These are phyloP conservation scores for Pachymerium ferrugineum DNA, from an alignment of 2,888 invertebrate genomes.

Conservation along the genomic window DNA sequence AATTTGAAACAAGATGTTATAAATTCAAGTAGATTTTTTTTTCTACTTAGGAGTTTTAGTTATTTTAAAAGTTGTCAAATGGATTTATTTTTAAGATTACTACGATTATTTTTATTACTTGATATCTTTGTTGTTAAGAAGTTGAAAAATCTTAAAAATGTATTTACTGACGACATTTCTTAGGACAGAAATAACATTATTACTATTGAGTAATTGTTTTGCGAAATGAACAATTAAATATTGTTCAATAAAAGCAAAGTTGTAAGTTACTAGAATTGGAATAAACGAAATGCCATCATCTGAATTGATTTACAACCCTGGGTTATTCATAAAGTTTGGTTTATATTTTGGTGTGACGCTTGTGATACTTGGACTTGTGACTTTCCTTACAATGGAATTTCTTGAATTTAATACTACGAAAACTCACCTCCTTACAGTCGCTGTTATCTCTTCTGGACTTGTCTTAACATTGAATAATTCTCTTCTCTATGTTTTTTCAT, in stretches of 20 bases:
- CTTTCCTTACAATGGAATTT: background rate
- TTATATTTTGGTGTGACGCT: background rate
- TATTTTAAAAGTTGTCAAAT: background rate
- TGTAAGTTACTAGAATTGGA: no score
- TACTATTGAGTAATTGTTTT: no score
- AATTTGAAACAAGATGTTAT: no score
- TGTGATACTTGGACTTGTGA: background rate
- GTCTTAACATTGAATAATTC: conserved; percentile 5
- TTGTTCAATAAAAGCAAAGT: background rate
- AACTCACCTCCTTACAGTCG: background rate
- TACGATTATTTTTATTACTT: background rate
- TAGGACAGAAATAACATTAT: no score
- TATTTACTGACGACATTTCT: no score
- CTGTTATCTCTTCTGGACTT: conserved; percentile 19
- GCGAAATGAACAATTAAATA: no score
- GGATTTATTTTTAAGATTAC: background rate
- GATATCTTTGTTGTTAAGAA: background rate
- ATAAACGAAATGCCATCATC: background rate
- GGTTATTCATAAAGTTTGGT: background rate
- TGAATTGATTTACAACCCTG: conserved; percentile 28
- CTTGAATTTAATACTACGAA: background rate
- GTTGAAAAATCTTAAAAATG: background rate
- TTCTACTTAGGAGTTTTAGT: background rate
- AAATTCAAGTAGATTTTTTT: background rate
- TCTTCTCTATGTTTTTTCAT: background rate